Evolutionary conservation across 2,113 vertebrate species (phyloP), one percentile per base, ranked within the genome.

Genomic region (Pseudolaguvia tuberculata): DNA sequence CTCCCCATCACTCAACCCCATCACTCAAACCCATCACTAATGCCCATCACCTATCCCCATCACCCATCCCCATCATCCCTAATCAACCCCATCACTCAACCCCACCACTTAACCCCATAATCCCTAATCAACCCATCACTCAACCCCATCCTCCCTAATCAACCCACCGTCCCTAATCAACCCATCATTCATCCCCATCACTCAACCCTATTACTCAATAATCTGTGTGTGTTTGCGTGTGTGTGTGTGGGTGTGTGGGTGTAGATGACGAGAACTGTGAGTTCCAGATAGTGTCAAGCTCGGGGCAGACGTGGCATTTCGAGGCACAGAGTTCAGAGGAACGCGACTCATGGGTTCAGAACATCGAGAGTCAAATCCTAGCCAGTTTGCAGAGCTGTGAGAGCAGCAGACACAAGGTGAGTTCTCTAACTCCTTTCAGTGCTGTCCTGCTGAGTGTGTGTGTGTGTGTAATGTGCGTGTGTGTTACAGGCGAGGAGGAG

Each of bases 231-330:
- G 59, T 65, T n/a, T 65, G 21, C 47, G 62, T 65, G n/a, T 65
- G 61, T 57, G 35, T 67, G 50, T 76, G 25, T 72, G 42, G 73
- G 25, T 52, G 56, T 70, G 69, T 23, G 35, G 65, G 31, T 51
- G 57, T 89, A 94, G 92, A 92, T 31, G 96, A 98, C 81, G 96
- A 99, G 84, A 97, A 94, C 70, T 90, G 95, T 1, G 96, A 98
- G 90, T 98, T 99, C 61, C 90, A 96, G 83, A 92, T 99, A 4
- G 93, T 98, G 78, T 95, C 96, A 0, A 96, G 94, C 84, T 94
- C 94, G 0, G 96, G 96, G 21, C 96, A 99, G 90, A 96, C 91
- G 1, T 99, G 96, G 96, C 95, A 98, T 84, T 98, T 99, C 0
- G 96, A 98, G 85, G 95, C 96, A 0, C 81, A 87, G 83, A 96